A percentile compares a stretch with the other conserved stretches of the same genome.
phyloP scores from a whole-genome alignment of 2,888 invertebrate species.

The Shargacucullia verbasci region DNA sequence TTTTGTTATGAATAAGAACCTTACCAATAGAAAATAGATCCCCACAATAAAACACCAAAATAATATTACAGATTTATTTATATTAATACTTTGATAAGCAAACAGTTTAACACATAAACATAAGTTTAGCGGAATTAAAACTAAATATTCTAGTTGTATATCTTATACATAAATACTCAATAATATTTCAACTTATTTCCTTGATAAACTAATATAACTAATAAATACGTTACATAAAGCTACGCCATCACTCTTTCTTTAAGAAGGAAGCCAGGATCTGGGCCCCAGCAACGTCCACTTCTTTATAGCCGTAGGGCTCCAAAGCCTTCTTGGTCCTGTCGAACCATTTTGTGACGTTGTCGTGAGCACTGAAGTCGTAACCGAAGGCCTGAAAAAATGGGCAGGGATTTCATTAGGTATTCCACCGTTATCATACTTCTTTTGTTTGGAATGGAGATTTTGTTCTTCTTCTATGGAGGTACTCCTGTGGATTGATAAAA shows the following conservation, averaged over 20 bases:
- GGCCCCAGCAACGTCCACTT: constrained; percentile 90
- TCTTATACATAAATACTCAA: constrained; percentile 2
- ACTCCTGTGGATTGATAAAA: too few relatives aligned
- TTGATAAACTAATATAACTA: constrained; percentile 14
- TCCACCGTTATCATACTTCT: background rate
- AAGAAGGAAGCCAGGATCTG: constrained; percentile 87
- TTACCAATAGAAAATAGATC: too few relatives aligned
- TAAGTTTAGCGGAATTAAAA: too few relatives aligned
- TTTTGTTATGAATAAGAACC: too few relatives aligned
- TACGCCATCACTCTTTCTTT: constrained; percentile 71
- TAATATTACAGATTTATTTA: constrained; percentile 16
- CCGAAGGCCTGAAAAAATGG: constrained; percentile 82
- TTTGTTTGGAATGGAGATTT: too few relatives aligned
- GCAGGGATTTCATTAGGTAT: background rate
- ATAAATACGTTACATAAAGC: background rate
- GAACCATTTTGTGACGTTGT: constrained; percentile 91
- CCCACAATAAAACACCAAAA: constrained; percentile 14
- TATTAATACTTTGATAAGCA: background rate
- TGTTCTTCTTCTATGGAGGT: too few relatives aligned
- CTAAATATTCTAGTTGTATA: too few relatives aligned
- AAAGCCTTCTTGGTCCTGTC: constrained; percentile 90
- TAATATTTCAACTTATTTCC: constrained; percentile 29
- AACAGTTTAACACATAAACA: background rate
- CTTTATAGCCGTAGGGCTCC: constrained; percentile 91
- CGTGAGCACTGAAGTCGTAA: constrained; percentile 88